Evolutionary conservation across 2,113 vertebrate genomes (phyloP), one percentile per base, ranked within the genome.

Genomic region (Lates calcarifer): DNA sequence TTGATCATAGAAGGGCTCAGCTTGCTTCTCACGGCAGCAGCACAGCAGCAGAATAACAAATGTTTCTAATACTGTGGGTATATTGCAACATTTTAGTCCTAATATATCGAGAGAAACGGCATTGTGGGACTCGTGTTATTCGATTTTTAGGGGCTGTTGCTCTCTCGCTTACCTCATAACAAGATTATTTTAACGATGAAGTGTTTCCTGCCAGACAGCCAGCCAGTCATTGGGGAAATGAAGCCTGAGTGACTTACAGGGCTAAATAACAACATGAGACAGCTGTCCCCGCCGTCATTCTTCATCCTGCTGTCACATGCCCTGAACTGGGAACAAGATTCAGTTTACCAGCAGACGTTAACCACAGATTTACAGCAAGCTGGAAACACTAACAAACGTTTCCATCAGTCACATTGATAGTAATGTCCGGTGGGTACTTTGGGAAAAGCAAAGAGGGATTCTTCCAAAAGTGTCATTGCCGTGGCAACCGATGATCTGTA

Each of bases 1-100:
- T 72, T 41, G 41, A 75, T 81, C 39, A 39, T 64, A 81, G 72
- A 83, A 86, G 86, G 82, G 79, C 92, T 85, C 81, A 20, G 63
- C 61, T 78, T 60, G 80, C 57, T 68, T 64, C 57, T 65, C 31
- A 29, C 24, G 61, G 83, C 85, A 81, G 57, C 64, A 10, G 35
- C 31, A 28, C 26, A 65, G 83, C 85, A 81, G 57, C 65, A 13
- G 31, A 85, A 61, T 53, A 67, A 85, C 82, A 81, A 68, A 84
- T 28, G 74, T 56, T 82, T 84, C 63, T 71, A 62, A 79, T 69
- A 78, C 77, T 60, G 29, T 28, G 31, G 55, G 74, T 72, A 24
- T 53, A 33, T 65, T 39, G 63, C 79, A 69, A 84, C 63, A 15
- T 81, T 74, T 87, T 56, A 67, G 33, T 82, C 37, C 63, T 35